Base-by-base conservation (phyloP, 2,888 invertebrate genomes). In the Scaptomyza cyrtandrae region DNA sequence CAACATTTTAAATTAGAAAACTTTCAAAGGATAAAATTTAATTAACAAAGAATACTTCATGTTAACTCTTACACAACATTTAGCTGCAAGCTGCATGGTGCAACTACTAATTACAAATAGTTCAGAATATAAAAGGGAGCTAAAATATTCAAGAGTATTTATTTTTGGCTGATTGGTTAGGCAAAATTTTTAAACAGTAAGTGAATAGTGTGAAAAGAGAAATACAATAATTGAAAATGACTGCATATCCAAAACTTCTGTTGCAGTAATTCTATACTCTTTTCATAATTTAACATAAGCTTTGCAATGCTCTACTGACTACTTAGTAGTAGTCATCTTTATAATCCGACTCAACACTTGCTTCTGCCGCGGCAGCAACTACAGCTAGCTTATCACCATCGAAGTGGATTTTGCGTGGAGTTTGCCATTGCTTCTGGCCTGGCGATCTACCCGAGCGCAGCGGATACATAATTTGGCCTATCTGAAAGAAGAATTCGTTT, bases 311-410 rank as follows among this genome's bases (percentile, higher is more conserved):
- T 45, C 54, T 27, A 4, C n/a, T 13, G 56, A 46, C 73, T 56
- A 67, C 73, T 56, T 69, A 70, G 37, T 69, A 70, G 37, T 79
- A 67, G 48, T 79, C 78, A 10, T 88, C 80, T 27, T 78, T 79
- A 59, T 67, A 55, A 4, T 83, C 78, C 11, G 78, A 72, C 50
- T 75, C 78, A n/a, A 75, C 62, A 49, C 69, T 83, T 13, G 81
- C 80, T 46, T 80, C 80, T 41, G 89, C 86, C 33, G 74, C 89
- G 43, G 85, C 86, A 13, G 75, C 86, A 13, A 77, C 85, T 62
- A 82, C 72, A 27, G 84, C 87, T 60, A 79, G 59, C 41, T 39
- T 50, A 31, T 71, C 61, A 56, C 52, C 41, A 60, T 63, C 43
- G 19, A 49, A 35, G 10, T n/a, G 10, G 6, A 4, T 41, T 27